Conservation (phyloP, 2,113 vertebrate genomes). For the Chaetodon trifascialis region DNA sequence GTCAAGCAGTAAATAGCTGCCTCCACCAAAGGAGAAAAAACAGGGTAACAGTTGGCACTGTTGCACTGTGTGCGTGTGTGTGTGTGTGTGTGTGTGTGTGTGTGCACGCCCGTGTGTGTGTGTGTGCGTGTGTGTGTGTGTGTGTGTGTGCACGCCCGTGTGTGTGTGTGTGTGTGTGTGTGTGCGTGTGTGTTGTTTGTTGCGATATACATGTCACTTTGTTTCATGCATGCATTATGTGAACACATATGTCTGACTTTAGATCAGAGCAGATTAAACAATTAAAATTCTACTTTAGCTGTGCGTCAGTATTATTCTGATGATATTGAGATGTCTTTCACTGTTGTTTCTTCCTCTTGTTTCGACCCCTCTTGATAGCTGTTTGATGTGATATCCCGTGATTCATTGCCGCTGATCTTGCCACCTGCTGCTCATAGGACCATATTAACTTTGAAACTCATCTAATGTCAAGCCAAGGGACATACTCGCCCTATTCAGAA, state of each 20-base stretch:
- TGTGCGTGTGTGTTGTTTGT: background rate
- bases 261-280: background rate
- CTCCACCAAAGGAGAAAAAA: conserved; percentile 6
- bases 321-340: background rate
- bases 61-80: background rate
- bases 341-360: conserved; percentile 1
- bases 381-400: conserved; percentile 2
- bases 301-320: conserved; percentile 2
- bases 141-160: background rate
- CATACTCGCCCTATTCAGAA: background rate
- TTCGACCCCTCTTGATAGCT: conserved; percentile 32
- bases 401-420: conserved; percentile 13
- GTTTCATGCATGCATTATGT: background rate
- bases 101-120: conserved; percentile 6
- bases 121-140: background rate
- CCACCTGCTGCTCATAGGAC: conserved; percentile 24
- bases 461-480: background rate
- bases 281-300: background rate
- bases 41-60: background rate
- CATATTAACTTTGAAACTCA: conserved; percentile 34
- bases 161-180: conserved; percentile 10
- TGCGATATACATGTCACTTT: background rate
- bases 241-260: background rate
- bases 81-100: background rate
- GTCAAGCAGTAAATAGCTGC: conserved; percentile 38